phyloP scores from a whole-genome alignment of 2,113 vertebrate genomes.

The Antennarius striatus region DNA sequence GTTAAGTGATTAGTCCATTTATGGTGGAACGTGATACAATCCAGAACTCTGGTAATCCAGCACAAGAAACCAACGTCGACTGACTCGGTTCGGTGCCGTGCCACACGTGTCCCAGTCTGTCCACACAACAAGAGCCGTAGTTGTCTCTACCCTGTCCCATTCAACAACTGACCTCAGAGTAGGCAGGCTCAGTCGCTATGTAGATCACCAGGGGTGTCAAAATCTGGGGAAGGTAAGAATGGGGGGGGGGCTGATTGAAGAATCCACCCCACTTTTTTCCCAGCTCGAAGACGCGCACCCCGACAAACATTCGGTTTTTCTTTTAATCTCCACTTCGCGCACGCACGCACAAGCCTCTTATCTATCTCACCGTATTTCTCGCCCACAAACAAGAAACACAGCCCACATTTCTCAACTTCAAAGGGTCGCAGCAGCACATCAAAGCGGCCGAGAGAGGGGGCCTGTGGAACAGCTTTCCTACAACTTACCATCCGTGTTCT shows the following conservation, averaged over 20 bases:
- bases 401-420: constrained; percentile 83
- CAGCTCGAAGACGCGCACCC: constrained; percentile 59
- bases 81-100: constrained; percentile 23
- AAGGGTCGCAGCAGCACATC: constrained; percentile 83
- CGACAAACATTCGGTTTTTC: constrained; percentile 55
- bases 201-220: constrained; percentile 74
- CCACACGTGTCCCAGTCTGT: constrained; percentile 54
- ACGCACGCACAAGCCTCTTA: constrained; percentile 70
- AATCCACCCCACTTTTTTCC: constrained; percentile 71
- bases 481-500: constrained; percentile 84
- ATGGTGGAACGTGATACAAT: constrained; percentile 20
- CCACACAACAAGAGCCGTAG: constrained; percentile 43
- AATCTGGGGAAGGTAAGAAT: constrained; percentile 60
- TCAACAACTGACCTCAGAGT: constrained; percentile 78
- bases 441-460: constrained; percentile 79
- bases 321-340: constrained; percentile 43
- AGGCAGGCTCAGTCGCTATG: constrained; percentile 73
- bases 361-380: constrained; percentile 76
- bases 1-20: constrained; percentile 58
- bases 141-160: constrained; percentile 68
- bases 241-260: constrained; percentile 50
- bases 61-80: constrained; percentile 1
- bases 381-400: constrained; percentile 77
- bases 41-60: constrained; percentile 66
- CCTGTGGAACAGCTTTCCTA: constrained; percentile 71